A percentile compares a stretch with the other conserved stretches of the same genome.
Conservation (phyloP, 2,113 vertebrate species). For the Petromus typicus region DNA sequence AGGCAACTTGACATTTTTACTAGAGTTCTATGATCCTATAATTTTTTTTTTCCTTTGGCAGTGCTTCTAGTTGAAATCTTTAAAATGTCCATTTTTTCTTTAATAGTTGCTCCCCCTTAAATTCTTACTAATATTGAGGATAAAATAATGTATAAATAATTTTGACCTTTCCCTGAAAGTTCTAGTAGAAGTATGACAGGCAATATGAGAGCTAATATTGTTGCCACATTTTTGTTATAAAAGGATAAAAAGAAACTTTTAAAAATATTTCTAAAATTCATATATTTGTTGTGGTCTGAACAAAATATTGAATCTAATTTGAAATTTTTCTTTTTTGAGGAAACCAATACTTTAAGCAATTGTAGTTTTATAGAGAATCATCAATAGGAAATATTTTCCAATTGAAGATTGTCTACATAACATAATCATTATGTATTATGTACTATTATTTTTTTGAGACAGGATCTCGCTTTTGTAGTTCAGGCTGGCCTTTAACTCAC, state of each 20-base stretch:
- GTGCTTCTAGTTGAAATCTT: not conserved
- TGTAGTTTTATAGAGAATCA: not conserved
- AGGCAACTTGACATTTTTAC: constrained; percentile 69
- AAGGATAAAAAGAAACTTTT: constrained; percentile 48
- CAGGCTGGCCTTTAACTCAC: too few relatives aligned
- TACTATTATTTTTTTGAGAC: too few relatives aligned
- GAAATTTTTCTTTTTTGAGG: not conserved
- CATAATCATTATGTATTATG: not conserved
- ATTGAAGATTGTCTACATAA: not conserved
- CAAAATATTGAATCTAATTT: not conserved
- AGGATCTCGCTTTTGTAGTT: too few relatives aligned
- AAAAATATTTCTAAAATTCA: not conserved
- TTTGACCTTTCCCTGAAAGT: not conserved
- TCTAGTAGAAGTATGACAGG: not conserved
- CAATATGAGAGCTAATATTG: constrained; percentile 13
- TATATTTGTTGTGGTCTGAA: not conserved
- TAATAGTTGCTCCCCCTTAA: not conserved
- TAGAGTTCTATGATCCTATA: constrained; percentile 16
- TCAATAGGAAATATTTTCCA: not conserved
- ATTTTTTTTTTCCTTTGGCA: constrained; percentile 3
- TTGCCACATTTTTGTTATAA: not conserved
- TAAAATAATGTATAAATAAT: constrained; percentile 52
- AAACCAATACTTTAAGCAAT: not conserved
- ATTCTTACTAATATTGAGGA: not conserved
- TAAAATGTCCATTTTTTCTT: constrained; percentile 9